Evolutionary conservation across 2,888 invertebrate genomes (phyloP).

Genomic region (Ceraclea dissimilis): DNA sequence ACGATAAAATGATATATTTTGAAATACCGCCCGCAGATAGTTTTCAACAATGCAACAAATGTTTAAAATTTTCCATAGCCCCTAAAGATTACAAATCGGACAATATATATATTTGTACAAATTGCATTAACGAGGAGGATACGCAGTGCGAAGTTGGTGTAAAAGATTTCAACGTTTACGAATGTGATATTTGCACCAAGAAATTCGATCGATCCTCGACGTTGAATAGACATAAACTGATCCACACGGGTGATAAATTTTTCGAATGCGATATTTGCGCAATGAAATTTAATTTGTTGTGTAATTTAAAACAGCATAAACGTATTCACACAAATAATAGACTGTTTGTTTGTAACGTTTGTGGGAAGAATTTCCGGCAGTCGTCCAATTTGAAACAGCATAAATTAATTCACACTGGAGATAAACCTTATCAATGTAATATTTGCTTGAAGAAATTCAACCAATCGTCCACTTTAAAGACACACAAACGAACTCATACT

Average conservation of each 20-base stretch:
- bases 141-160: neutral
- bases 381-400: neutral
- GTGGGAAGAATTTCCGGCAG: neutral
- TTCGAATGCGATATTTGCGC: neutral
- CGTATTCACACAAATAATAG: neutral
- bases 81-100: neutral
- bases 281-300: neutral
- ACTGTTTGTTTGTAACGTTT: neutral
- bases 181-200: neutral
- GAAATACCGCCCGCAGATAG: neutral
- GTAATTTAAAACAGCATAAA: conserved; percentile 1
- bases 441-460: neutral
- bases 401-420: neutral
- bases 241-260: neutral
- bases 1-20: neutral
- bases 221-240: neutral
- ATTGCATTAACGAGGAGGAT: neutral
- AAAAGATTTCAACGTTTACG: neutral
- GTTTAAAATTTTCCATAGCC: neutral
- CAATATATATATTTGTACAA: neutral
- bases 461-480: neutral
- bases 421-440: neutral
- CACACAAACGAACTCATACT: neutral
- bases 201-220: neutral
- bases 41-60: neutral